Evolutionary conservation across 2,113 vertebrate genomes (phyloP).

Genomic region (Galbula dea): DNA sequence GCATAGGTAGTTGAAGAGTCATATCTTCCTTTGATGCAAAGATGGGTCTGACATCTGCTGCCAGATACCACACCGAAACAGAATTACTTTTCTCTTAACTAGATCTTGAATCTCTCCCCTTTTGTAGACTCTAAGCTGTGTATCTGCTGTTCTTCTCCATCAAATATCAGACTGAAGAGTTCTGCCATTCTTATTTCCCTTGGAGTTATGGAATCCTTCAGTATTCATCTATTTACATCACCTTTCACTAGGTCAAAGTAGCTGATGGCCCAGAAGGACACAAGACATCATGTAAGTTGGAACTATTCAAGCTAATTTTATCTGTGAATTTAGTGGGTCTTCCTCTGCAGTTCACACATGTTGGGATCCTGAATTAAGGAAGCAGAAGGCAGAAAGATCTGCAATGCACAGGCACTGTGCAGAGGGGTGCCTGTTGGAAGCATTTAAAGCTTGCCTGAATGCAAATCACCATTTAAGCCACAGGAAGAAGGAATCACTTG

Average conservation of each 20-base stretch:
- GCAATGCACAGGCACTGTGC: background rate
- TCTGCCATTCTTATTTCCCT: background rate
- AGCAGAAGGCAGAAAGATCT: background rate
- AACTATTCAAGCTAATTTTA: background rate
- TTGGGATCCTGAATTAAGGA: background rate
- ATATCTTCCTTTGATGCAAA: background rate
- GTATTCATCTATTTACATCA: background rate
- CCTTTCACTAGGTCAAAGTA: background rate
- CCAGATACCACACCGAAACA: background rate
- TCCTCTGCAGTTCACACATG: background rate
- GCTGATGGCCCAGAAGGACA: background rate
- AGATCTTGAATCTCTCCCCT: background rate
- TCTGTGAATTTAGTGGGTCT: background rate
- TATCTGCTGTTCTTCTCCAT: background rate
- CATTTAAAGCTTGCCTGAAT: background rate
- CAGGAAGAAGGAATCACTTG: background rate
- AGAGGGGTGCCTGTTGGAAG: background rate
- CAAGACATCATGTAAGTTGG: background rate
- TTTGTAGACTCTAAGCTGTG: rapidly evolving
- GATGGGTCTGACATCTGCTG: background rate
- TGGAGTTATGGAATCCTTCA: background rate
- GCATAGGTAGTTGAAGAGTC: background rate
- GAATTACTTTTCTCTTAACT: background rate
- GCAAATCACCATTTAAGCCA: background rate
- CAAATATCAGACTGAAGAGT: background rate